Conservation (phyloP, 1,140 invertebrate species). For the Patella vulgata region DNA sequence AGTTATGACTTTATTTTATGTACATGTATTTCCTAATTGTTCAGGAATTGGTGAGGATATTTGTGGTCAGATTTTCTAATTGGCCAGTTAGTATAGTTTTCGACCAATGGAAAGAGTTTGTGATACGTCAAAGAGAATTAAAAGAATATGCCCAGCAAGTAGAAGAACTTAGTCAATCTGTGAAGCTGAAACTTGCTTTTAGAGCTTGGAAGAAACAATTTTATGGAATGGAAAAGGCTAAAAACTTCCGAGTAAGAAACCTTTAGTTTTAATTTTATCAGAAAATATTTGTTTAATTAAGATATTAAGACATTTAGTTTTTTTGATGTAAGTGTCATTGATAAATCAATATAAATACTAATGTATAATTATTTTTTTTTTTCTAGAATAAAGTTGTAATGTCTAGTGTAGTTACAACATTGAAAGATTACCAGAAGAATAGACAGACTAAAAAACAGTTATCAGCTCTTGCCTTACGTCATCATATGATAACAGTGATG, state of each 20-base stretch:
- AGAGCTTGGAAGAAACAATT: slow-evolving; percentile 19
- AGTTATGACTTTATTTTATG: no score
- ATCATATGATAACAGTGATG: slow-evolving; percentile 27
- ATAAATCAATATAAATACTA: no score
- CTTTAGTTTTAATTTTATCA: neutral
- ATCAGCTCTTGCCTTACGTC: slow-evolving; percentile 19
- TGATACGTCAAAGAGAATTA: slow-evolving; percentile 25
- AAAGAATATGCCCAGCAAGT: slow-evolving; percentile 17
- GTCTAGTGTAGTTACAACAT: slow-evolving; percentile 15
- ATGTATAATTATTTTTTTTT: slow-evolving; percentile 2
- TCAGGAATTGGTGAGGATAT: slow-evolving; percentile 26
- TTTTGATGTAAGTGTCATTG: slow-evolving; percentile 16
- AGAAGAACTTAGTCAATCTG: slow-evolving; percentile 1
- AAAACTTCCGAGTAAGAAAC: slow-evolving; percentile 20
- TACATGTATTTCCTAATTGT: no score
- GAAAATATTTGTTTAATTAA: neutral
- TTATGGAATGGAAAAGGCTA: slow-evolving; percentile 20
- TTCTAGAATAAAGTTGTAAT: slow-evolving; percentile 17
- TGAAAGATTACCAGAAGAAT: slow-evolving; percentile 25
- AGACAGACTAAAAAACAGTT: slow-evolving; percentile 30
- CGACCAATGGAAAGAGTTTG: slow-evolving; percentile 33
- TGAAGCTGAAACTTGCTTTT: slow-evolving; percentile 15
- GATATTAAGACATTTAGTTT: neutral
- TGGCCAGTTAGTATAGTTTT: slow-evolving; percentile 36
- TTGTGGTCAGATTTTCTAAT: slow-evolving; percentile 25